Conservation (phyloP, 2,888 invertebrate genomes). For the Eupithecia exiguata region DNA sequence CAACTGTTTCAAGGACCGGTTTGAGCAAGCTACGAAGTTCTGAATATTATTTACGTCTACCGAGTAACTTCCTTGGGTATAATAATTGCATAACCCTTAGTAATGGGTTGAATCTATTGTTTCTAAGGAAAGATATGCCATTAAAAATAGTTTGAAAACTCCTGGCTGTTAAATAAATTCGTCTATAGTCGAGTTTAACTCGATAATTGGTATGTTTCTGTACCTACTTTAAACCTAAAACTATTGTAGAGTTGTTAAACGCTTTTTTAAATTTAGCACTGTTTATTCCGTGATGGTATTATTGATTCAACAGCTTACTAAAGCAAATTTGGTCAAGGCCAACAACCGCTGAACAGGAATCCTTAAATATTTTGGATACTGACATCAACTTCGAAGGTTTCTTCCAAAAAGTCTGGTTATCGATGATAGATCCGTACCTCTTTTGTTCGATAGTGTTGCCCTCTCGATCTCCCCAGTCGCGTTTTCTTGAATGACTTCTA, state of each 20-base stretch:
- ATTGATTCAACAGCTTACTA: neutral
- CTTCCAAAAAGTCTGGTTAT: neutral
- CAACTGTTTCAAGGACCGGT: slow-evolving; percentile 8
- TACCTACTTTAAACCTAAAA: neutral
- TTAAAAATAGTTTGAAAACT: neutral
- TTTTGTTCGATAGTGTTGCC: neutral
- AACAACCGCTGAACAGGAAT: neutral
- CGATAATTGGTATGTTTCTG: neutral
- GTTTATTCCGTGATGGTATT: neutral
- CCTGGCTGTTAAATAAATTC: neutral
- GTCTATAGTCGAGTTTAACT: neutral
- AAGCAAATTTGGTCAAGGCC: neutral
- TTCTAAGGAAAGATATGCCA: neutral
- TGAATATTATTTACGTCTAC: slow-evolving; percentile 8
- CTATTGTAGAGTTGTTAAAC: neutral
- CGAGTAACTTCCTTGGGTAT: neutral
- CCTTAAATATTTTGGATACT: neutral
- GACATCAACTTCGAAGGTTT: neutral
- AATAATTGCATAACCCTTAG: slow-evolving; percentile 1
- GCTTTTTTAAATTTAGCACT: neutral
- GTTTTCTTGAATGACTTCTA: neutral
- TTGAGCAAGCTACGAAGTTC: slow-evolving; percentile 11
- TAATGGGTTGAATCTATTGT: neutral
- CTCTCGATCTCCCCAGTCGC: neutral
- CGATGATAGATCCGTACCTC: neutral